A percentile compares a stretch with the other conserved stretches of the same genome.
Conservation (phyloP, 2,888 invertebrate genomes). For the Shargacucullia verbasci region DNA sequence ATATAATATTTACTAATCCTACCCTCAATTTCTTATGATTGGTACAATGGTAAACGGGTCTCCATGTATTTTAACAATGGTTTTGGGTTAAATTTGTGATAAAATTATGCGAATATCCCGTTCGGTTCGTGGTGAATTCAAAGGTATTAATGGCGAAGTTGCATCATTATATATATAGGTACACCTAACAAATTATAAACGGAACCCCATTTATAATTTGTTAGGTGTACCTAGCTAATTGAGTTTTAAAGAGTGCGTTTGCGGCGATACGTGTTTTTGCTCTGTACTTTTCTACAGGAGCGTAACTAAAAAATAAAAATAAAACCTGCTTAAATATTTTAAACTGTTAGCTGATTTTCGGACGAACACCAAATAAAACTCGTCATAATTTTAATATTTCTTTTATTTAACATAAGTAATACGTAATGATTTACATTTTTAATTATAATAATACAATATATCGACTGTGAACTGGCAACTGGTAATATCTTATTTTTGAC, state of each 20-base stretch:
- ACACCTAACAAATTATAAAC: not conserved
- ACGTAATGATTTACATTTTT: no score
- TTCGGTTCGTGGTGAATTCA: slow-evolving; percentile 38
- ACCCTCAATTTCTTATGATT: slow-evolving; percentile 74
- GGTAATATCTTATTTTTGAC: no score
- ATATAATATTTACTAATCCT: slow-evolving; percentile 63
- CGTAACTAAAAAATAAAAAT: no score
- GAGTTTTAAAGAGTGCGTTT: not conserved
- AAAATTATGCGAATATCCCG: not conserved
- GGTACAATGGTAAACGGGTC: slow-evolving; percentile 68
- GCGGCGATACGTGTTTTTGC: not conserved
- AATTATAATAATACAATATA: no score
- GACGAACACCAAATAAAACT: no score
- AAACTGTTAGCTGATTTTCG: no score
- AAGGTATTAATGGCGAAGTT: slow-evolving; percentile 56
- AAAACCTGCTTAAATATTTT: not conserved
- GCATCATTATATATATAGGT: slow-evolving; percentile 51
- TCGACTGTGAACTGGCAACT: no score
- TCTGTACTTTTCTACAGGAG: slow-evolving; percentile 8
- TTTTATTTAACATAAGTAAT: no score
- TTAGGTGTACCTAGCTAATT: no score
- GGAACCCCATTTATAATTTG: no score
- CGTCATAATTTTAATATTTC: no score
- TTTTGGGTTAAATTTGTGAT: slow-evolving; percentile 43
- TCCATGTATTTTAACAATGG: slow-evolving; percentile 36